These are phyloP conservation scores for Brachionus koreanus DNA, from an alignment of 1,140 invertebrate genomes.

Conservation along the genomic window DNA sequence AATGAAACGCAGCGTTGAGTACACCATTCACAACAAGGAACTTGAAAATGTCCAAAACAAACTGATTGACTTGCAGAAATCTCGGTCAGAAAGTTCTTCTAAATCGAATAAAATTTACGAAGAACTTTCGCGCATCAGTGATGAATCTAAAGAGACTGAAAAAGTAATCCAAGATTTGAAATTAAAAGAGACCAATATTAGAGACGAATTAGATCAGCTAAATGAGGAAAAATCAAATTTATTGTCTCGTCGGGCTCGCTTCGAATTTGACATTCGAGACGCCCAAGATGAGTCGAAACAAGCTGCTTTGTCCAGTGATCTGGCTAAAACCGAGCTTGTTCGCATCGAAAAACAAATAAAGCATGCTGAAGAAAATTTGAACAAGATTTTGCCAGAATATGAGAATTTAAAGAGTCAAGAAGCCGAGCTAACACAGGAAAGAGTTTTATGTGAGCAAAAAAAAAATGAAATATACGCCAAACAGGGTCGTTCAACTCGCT, in stretches of 20 bases:
- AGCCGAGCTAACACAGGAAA: slow-evolving; percentile 68
- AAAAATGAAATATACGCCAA: slow-evolving; percentile 98
- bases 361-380: slow-evolving; percentile 71
- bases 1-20: slow-evolving; percentile 80
- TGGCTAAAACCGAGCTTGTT: background rate
- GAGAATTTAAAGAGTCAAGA: slow-evolving; percentile 87
- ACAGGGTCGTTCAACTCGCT: slow-evolving; percentile 92
- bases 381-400: slow-evolving; percentile 81
- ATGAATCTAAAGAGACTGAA: slow-evolving; percentile 81
- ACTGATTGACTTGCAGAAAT: slow-evolving; percentile 45
- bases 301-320: slow-evolving; percentile 62
- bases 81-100: background rate
- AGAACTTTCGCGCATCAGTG: slow-evolving; percentile 57
- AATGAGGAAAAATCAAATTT: slow-evolving; percentile 87
- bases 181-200: slow-evolving; percentile 23
- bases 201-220: slow-evolving; percentile 76
- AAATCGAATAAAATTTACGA: slow-evolving; percentile 30
- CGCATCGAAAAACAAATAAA: slow-evolving; percentile 5
- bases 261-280: slow-evolving; percentile 91
- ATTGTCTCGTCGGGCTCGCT: slow-evolving; percentile 86
- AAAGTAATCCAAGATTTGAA: slow-evolving; percentile 63
- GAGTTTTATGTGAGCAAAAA: slow-evolving; percentile 88
- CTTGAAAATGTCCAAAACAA: slow-evolving; percentile 78
- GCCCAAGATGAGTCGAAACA: slow-evolving; percentile 88
- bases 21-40: slow-evolving; percentile 95